phyloP scores from a whole-genome alignment of 1,140 invertebrate genomes.

The Cydia splendana region DNA sequence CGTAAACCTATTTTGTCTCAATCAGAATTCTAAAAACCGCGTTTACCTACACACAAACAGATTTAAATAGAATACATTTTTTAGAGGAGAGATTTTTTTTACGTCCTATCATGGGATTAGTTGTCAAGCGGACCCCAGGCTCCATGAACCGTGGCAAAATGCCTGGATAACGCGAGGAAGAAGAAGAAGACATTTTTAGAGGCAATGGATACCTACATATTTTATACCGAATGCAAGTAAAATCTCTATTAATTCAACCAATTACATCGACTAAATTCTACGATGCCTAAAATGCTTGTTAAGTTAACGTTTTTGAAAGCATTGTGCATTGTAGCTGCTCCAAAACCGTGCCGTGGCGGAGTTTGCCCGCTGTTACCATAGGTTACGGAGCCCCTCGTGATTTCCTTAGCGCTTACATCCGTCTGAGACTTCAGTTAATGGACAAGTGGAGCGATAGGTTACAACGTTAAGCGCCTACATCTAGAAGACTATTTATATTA shows the following conservation, averaged over 20 bases:
- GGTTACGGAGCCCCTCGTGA: conserved; percentile 26
- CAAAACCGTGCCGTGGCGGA: background rate
- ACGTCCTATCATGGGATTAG: too few relatives aligned
- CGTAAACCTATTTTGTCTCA: too few relatives aligned
- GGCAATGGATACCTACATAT: too few relatives aligned
- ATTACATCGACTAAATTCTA: background rate
- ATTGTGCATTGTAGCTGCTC: background rate
- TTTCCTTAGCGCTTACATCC: conserved; percentile 19
- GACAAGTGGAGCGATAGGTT: conserved; percentile 7
- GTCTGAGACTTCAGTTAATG: conserved; percentile 16
- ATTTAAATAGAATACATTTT: too few relatives aligned
- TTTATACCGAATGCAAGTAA: too few relatives aligned
- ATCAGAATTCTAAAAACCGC: too few relatives aligned
- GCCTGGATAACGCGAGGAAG: too few relatives aligned
- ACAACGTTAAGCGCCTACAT: background rate
- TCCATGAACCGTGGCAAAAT: too few relatives aligned
- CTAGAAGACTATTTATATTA: background rate
- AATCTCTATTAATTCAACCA: background rate
- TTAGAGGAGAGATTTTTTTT: too few relatives aligned
- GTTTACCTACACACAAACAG: too few relatives aligned
- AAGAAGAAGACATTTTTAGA: too few relatives aligned
- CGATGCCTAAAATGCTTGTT: background rate
- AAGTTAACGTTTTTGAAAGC: background rate
- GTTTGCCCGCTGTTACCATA: conserved; percentile 26
- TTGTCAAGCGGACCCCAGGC: too few relatives aligned